Evolutionary conservation across 1,140 invertebrate genomes (phyloP), one percentile per base, ranked within the genome.

Genomic region (Heliconius hewitsoni): DNA sequence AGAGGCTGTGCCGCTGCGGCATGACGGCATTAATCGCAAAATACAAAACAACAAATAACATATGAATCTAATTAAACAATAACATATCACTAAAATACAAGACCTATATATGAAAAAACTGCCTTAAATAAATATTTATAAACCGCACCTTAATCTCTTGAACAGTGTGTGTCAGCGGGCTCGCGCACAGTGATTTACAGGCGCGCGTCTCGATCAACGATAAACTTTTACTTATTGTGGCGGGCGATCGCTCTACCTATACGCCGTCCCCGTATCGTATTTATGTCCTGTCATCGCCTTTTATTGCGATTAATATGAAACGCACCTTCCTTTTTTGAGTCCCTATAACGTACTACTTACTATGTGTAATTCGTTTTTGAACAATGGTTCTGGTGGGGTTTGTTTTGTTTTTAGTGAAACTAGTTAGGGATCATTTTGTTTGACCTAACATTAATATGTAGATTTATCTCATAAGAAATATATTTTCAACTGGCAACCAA

Each of bases 191-290:
- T 91, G 90, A 92, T 91, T 91, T 92, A 91, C 83, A 84, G 79
- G 80, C 86, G 79, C 81, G 79, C 84, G 85, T 82, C 79, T 76
- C 85, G 90, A 90, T 91, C 80, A 80, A n/a, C 83, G 90, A 91
- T 91, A 91, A 82, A 86, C 82, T 83, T 84, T 91, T 90, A 91
- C 88, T 91, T 91, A 91, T 91, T 91, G 89, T 91, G 83, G 71
- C 89, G 86, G 76, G 84, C 71, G 71, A 72, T 72, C 70, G 83
- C 85, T 86, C 85, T 81, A 82, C 81, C 83, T 87, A 90, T 90
- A 90, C 84, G 86, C 85, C 83, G 85, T 57, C 60, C 18, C 55
- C n/a, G n/a, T 86, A 85, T 86, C 85, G 87, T 88, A 90, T 91
- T 90, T 89, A 90, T 90, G 84, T 84, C 79, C 86, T 88, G 88